phyloP scores from a whole-genome alignment of 2,113 vertebrate species.

The Cochlearius cochlearius region DNA sequence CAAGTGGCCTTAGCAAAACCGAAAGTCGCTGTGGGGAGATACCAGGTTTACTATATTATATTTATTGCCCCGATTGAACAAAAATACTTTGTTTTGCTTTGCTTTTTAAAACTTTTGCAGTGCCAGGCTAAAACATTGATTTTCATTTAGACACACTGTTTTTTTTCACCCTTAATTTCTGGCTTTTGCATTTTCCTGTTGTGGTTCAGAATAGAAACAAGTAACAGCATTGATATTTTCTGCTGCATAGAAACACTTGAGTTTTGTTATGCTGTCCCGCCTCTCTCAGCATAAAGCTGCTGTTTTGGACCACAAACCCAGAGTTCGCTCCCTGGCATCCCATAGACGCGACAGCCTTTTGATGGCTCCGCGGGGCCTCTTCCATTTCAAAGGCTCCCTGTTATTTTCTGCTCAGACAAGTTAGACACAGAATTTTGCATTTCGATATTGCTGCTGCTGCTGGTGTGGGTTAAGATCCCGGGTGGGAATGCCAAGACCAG shows the following conservation, averaged over 20 bases:
- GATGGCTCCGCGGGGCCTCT: neutral
- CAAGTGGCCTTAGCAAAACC: neutral
- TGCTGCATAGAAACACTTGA: neutral
- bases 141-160: neutral
- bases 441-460: neutral
- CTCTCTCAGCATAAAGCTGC: neutral
- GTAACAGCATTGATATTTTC: neutral
- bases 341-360: neutral
- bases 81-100: neutral
- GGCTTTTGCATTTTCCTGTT: neutral
- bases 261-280: neutral
- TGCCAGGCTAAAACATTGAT: neutral
- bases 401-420: neutral
- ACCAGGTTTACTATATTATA: neutral
- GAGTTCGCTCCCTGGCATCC: neutral
- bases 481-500: neutral
- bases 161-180: neutral
- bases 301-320: neutral
- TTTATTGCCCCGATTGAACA: neutral
- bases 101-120: neutral
- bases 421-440: neutral
- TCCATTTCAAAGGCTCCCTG: neutral
- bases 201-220: neutral
- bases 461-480: neutral
- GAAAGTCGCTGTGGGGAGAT: neutral